These are phyloP conservation scores for Nymphalis io DNA, from an alignment of 1,140 invertebrate genomes.

Conservation along the genomic window DNA sequence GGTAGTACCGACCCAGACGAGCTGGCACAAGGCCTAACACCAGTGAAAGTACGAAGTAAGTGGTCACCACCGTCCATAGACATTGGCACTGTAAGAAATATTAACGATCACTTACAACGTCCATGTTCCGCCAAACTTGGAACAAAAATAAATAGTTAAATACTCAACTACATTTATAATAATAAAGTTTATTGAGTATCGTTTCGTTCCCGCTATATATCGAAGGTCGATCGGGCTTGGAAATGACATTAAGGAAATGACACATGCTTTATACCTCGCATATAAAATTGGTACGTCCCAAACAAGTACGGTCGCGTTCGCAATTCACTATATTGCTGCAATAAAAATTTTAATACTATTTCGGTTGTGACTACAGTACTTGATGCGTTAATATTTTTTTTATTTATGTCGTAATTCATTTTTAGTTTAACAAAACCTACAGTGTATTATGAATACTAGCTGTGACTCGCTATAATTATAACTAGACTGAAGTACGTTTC, in stretches of 20 bases:
- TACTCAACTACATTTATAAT: neutral
- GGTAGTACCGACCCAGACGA: no score
- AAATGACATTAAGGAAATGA: constrained; percentile 20
- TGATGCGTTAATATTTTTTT: neutral
- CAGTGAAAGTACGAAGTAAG: no score
- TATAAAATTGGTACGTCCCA: constrained; percentile 17
- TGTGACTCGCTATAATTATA: no score
- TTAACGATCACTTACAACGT: no score
- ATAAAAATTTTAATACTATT: constrained; percentile 29
- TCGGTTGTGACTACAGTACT: neutral
- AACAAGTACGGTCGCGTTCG: constrained; percentile 13
- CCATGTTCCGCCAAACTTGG: no score
- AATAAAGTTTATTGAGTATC: neutral
- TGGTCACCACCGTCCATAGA: no score
- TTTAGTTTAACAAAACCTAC: neutral
- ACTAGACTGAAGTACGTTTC: no score
- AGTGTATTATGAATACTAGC: no score
- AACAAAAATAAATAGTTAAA: neutral
- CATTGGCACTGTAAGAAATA: no score
- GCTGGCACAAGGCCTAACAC: no score
- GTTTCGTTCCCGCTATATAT: neutral
- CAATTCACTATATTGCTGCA: constrained; percentile 23
- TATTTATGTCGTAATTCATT: neutral
- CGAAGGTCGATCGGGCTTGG: neutral
- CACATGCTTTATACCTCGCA: constrained; percentile 10